Percentiles rank a stretch among this genome's conserved stretches.
Conservation (phyloP, 2,113 vertebrate species). For the Otis tarda region DNA sequence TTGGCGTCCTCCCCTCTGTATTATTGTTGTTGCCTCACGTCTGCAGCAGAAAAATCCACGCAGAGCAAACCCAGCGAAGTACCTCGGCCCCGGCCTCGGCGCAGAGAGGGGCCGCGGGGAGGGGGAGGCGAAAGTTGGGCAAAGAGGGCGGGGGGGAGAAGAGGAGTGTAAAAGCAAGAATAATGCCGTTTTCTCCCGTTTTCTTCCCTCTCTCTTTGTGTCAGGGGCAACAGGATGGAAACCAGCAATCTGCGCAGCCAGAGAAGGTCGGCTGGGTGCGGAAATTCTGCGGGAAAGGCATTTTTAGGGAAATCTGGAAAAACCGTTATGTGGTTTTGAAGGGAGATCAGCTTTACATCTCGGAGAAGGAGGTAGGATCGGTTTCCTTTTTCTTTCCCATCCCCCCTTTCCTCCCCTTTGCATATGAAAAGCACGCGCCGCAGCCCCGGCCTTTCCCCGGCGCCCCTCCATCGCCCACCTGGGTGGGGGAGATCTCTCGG, state of each 20-base stretch:
- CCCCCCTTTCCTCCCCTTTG: neutral
- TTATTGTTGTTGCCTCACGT: neutral
- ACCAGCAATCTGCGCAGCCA: conserved; percentile 72
- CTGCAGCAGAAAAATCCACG: neutral
- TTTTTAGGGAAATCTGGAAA: conserved; percentile 98
- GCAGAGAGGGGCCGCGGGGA: neutral
- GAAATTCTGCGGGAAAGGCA: conserved; percentile 92
- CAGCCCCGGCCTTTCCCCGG: neutral
- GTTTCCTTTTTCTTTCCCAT: neutral
- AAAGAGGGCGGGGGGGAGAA: neutral
- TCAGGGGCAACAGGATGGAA: conserved; percentile 84
- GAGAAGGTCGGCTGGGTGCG: conserved; percentile 97
- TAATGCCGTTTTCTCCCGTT: neutral
- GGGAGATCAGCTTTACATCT: conserved; percentile 91
- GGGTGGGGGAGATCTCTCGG: neutral
- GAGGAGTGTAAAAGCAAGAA: neutral
- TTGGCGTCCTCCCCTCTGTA: neutral
- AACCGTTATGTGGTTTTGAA: conserved; percentile 90
- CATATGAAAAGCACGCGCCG: neutral
- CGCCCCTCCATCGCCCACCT: neutral
- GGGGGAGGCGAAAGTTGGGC: conserved; percentile 13
- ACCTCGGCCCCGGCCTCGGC: neutral
- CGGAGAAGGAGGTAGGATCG: conserved; percentile 90
- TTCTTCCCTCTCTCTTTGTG: neutral
- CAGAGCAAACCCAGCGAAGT: neutral